phyloP scores from a whole-genome alignment of 2,797 vertebrate species.

The Balearica regulorum region DNA sequence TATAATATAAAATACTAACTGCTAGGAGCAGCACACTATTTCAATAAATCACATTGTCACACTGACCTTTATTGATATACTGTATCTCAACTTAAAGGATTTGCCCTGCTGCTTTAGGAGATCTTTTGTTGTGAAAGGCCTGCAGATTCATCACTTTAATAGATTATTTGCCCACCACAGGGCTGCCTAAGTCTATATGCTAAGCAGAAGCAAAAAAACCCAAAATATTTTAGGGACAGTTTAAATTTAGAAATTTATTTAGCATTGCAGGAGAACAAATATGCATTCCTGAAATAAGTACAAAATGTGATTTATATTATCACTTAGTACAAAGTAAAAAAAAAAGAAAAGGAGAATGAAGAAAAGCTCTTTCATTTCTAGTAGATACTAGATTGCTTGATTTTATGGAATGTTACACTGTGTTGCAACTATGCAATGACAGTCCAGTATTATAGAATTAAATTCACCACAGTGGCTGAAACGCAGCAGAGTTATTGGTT shows the following conservation, averaged over 20 bases:
- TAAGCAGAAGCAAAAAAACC: not conserved
- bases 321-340: not conserved
- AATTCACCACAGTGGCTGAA: not conserved
- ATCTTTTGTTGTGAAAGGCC: constrained; percentile 59
- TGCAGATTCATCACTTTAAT: constrained; percentile 47
- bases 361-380: constrained; percentile 5
- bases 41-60: constrained; percentile 74
- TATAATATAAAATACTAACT: constrained; percentile 65
- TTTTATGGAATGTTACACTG: not conserved
- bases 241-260: constrained; percentile 23
- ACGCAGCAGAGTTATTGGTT: not conserved
- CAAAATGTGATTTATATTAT: constrained; percentile 4
- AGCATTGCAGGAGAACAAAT: not conserved
- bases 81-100: constrained; percentile 58
- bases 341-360: not conserved
- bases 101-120: constrained; percentile 63
- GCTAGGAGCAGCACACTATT: constrained; percentile 44
- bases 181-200: constrained; percentile 16
- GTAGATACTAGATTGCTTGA: not conserved
- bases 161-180: constrained; percentile 51
- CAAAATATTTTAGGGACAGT: not conserved
- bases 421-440: not conserved
- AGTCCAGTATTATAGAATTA: not conserved
- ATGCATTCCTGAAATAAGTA: not conserved
- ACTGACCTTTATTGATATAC: constrained; percentile 75